Conservation (phyloP, 2,888 invertebrate species). For the Phengaris arion region DNA sequence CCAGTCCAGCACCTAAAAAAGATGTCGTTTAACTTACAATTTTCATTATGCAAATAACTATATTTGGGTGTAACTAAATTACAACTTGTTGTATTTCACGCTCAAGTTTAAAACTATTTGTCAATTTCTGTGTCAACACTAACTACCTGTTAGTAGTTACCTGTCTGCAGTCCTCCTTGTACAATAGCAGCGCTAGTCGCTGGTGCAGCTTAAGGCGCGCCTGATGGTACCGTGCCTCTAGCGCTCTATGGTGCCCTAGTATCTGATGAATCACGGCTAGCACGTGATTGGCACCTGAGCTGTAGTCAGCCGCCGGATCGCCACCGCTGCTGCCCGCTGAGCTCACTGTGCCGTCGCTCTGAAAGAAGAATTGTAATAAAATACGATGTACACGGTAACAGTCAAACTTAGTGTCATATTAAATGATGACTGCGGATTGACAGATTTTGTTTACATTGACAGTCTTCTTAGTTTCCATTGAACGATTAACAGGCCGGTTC, state of each 20-base stretch:
- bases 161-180: conserved; percentile 98
- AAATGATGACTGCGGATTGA: background rate
- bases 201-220: conserved; percentile 97
- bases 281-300: conserved; percentile 97
- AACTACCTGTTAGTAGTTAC: no score
- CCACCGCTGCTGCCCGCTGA: conserved; percentile 83
- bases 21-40: background rate
- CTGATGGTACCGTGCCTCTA: conserved; percentile 97
- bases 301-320: conserved; percentile 96
- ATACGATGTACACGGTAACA: background rate
- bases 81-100: no score
- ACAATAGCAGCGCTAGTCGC: conserved; percentile 92
- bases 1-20: conserved; percentile 93
- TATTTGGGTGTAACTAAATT: no score
- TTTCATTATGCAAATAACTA: conserved; percentile 30
- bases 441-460: no score
- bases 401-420: background rate
- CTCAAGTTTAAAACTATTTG: no score
- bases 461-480: no score
- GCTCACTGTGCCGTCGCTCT: conserved; percentile 73
- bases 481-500: no score
- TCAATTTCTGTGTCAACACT: no score
- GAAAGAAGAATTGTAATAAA: conserved; percentile 20
- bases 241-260: conserved; percentile 93
- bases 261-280: conserved; percentile 98